Conservation (phyloP, 2,113 vertebrate species). For the Cairina moschata region DNA sequence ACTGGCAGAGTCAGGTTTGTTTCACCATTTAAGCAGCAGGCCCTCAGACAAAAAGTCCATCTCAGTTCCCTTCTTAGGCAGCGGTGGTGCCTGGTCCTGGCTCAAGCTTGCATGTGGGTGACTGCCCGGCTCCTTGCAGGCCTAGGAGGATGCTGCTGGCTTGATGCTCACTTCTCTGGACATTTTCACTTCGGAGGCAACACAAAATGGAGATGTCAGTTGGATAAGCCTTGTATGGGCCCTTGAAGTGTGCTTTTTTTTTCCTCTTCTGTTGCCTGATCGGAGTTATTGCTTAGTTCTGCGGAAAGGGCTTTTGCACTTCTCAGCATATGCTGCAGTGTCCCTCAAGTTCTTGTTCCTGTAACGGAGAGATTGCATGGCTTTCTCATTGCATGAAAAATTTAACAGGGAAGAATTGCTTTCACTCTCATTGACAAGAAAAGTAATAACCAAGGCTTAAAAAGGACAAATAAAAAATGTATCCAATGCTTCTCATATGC, state of each 20-base stretch:
- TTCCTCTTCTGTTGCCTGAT: neutral
- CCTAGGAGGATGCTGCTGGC: accelerated
- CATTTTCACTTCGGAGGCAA: neutral
- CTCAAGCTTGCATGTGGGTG: neutral
- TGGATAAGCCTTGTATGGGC: neutral
- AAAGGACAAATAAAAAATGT: neutral
- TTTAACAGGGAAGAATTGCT: neutral
- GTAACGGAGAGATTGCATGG: neutral
- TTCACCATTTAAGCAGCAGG: neutral
- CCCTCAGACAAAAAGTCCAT: neutral
- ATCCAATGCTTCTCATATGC: neutral
- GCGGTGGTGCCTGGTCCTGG: neutral
- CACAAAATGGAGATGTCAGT: neutral
- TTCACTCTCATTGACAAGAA: neutral
- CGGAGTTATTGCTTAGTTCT: neutral
- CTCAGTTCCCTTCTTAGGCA: neutral
- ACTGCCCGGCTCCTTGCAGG: neutral
- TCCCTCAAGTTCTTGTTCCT: neutral
- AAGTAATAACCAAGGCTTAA: neutral
- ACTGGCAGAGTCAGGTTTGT: neutral
- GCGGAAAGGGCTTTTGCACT: neutral
- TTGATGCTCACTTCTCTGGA: neutral
- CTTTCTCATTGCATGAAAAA: neutral
- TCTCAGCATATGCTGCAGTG: neutral
- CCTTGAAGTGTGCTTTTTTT: neutral